Evolutionary conservation across 2,113 vertebrate genomes (phyloP).

Genomic region (Chlamydotis undulata): DNA sequence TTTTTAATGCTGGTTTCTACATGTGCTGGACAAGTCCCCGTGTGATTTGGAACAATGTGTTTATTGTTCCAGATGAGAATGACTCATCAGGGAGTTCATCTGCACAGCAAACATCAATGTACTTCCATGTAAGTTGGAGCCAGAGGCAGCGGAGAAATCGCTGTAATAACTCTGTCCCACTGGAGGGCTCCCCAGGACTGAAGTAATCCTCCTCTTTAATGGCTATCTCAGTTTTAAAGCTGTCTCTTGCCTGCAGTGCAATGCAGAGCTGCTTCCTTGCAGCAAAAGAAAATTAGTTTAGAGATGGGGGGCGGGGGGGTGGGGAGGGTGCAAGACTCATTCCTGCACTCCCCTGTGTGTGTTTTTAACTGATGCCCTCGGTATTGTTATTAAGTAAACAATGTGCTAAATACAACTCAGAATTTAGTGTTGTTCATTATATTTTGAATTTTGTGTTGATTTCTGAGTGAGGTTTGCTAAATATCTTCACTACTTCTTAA

Average conservation of each 20-base stretch:
- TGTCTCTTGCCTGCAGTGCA: background rate
- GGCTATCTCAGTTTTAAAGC: background rate
- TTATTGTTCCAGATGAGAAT: background rate
- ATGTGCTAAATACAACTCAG: background rate
- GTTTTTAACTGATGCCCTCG: background rate
- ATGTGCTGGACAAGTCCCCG: background rate
- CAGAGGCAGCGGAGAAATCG: background rate
- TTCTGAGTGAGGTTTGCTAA: background rate
- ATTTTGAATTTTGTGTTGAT: background rate
- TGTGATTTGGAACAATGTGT: background rate
- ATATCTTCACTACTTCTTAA: background rate
- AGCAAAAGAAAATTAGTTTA: background rate
- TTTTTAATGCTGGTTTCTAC: background rate
- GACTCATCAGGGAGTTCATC: background rate
- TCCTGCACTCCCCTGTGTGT: background rate
- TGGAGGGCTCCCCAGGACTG: conserved; percentile 56
- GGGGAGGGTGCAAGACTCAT: background rate
- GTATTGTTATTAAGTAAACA: background rate
- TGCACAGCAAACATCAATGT: background rate
- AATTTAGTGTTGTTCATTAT: background rate
- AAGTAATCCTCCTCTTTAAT: background rate
- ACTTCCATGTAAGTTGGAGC: accelerated
- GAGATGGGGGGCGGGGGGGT: background rate
- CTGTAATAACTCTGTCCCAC: conserved; percentile 17
- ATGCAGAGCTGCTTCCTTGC: background rate